A percentile compares a stretch with the other conserved stretches of the same genome.
Conservation (phyloP, 2,888 invertebrate species). For the Apoda limacodes region DNA sequence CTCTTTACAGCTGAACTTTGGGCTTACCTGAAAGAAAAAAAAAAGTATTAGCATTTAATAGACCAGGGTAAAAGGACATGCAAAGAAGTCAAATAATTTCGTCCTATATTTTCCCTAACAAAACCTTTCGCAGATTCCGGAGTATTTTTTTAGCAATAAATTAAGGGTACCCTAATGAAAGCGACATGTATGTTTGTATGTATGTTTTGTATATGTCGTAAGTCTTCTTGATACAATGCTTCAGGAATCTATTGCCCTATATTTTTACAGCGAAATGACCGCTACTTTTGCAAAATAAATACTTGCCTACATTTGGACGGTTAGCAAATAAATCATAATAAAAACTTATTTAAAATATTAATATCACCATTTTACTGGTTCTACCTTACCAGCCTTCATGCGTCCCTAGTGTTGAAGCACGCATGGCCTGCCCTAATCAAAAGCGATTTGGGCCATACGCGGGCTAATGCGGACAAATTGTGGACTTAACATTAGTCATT, state of each 20-base stretch:
- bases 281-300: conserved; percentile 37
- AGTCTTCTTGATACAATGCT: conserved; percentile 18
- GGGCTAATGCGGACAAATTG: no score
- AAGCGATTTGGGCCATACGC: no score
- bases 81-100: conserved; percentile 21
- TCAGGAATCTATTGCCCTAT: conserved; percentile 32
- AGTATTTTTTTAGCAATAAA: conserved; percentile 22
- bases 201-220: conserved; percentile 20
- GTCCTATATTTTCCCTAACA: conserved; percentile 19
- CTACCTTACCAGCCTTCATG: no score
- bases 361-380: no score
- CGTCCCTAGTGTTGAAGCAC: no score
- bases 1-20: conserved; percentile 17
- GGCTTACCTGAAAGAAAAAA: conserved; percentile 42
- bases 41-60: conserved; percentile 17
- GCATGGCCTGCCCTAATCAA: no score
- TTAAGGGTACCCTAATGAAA: conserved; percentile 21
- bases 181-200: conserved; percentile 18
- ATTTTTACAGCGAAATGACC: conserved; percentile 37
- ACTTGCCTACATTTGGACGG: conserved; percentile 25
- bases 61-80: conserved; percentile 24
- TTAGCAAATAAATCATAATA: conserved; percentile 23
- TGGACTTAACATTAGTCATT: no score
- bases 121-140: conserved; percentile 12
- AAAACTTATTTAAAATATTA: conserved; percentile 4